Conservation (phyloP, 2,113 vertebrate species). For the Albula goreensis region DNA sequence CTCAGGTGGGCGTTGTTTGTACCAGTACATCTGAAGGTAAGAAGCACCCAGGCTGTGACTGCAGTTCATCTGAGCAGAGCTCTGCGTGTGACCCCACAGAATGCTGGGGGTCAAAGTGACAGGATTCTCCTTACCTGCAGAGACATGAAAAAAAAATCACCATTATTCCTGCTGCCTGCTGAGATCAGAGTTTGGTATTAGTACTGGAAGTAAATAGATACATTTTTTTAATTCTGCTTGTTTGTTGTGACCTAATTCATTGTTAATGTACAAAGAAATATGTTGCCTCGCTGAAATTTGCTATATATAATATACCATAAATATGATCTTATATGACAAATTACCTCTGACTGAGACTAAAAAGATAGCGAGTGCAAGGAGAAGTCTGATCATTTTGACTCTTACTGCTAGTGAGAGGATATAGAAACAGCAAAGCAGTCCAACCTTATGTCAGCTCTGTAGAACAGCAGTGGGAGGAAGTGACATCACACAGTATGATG, state of each 20-base stretch:
- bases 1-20: slow-evolving; percentile 50
- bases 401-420: neutral
- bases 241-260: neutral
- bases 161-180: too few species aligned
- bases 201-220: neutral
- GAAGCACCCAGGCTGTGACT: neutral
- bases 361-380: slow-evolving; percentile 11
- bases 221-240: too few species aligned
- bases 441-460: neutral
- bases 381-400: slow-evolving; percentile 26
- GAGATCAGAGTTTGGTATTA: too few species aligned
- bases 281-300: neutral
- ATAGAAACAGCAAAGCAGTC: neutral
- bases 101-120: slow-evolving; percentile 34
- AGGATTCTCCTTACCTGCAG: neutral
- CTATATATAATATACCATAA: neutral
- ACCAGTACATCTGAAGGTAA: slow-evolving; percentile 60
- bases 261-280: neutral
- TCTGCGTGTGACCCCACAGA: neutral
- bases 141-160: neutral
- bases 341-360: slow-evolving; percentile 9
- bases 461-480: neutral
- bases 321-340: neutral
- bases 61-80: slow-evolving; percentile 32
- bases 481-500: neutral